These are phyloP conservation scores for Prionailurus viverrinus DNA, from an alignment of 2,113 vertebrate species.

Conservation along the genomic window DNA sequence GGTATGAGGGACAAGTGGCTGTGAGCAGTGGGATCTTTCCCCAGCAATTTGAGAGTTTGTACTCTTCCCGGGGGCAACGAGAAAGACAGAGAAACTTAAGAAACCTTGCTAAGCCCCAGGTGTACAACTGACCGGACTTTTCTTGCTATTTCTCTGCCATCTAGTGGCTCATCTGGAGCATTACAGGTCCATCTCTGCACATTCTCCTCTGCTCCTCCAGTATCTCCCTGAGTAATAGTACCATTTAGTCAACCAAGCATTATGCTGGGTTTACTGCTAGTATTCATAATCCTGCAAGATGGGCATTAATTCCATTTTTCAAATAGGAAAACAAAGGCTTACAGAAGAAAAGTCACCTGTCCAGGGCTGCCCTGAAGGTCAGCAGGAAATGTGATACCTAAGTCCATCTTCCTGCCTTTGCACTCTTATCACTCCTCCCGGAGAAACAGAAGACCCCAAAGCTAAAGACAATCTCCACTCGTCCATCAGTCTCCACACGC, in stretches of 20 bases:
- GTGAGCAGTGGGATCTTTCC: neutral
- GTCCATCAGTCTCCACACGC: neutral
- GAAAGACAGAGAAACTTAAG: constrained; percentile 44
- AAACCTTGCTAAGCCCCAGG: neutral
- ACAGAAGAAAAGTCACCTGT: neutral
- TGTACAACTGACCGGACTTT: neutral
- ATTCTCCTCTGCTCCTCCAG: neutral
- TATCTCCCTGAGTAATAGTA: neutral
- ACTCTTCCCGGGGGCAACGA: neutral
- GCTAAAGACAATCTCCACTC: neutral
- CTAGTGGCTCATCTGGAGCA: constrained; percentile 75
- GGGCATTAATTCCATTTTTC: neutral
- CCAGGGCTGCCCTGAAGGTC: neutral
- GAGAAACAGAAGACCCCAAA: neutral
- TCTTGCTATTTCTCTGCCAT: constrained; percentile 74
- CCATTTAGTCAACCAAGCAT: neutral
- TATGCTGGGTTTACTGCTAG: neutral
- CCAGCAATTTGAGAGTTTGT: neutral
- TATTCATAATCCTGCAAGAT: neutral
- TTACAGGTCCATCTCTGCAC: neutral
- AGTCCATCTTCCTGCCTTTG: neutral
- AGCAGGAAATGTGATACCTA: neutral
- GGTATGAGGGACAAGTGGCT: neutral
- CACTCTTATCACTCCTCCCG: neutral
- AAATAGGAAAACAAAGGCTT: neutral